Percentiles rank a stretch among this genome's conserved stretches.
Conservation (phyloP, 2,888 invertebrate genomes). For the Nemotelus nigrinus region DNA sequence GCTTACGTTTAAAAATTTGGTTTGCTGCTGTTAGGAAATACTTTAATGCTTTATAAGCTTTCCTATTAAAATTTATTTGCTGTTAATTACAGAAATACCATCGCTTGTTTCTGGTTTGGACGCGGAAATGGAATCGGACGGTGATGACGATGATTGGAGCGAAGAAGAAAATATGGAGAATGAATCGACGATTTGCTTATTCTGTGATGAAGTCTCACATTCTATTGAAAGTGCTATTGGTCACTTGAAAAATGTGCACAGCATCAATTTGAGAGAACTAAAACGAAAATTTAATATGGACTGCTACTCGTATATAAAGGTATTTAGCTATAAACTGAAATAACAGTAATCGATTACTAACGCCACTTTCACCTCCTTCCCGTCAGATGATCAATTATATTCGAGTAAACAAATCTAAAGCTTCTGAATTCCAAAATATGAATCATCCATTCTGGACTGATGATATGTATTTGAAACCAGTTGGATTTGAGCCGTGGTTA, state of each 20-base stretch:
- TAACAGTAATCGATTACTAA: no score
- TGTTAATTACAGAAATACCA: no score
- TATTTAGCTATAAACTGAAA: constrained; percentile 33
- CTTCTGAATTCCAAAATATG: constrained; percentile 69
- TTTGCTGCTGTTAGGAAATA: no score
- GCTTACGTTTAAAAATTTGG: no score
- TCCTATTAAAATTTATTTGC: no score
- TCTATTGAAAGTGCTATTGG: constrained; percentile 72
- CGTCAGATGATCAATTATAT: constrained; percentile 78
- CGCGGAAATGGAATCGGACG: constrained; percentile 51
- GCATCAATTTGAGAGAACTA: constrained; percentile 72
- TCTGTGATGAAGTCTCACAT: constrained; percentile 73
- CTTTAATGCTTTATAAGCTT: no score
- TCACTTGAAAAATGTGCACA: constrained; percentile 74
- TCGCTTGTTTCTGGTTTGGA: neutral
- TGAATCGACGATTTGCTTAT: constrained; percentile 70
- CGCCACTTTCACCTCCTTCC: constrained; percentile 52
- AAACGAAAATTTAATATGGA: constrained; percentile 80
- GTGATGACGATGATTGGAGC: constrained; percentile 68
- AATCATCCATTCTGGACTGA: constrained; percentile 74
- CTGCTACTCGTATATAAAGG: constrained; percentile 81
- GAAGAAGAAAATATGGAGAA: constrained; percentile 62
- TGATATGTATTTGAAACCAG: constrained; percentile 81
- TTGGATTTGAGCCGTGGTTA: constrained; percentile 81
- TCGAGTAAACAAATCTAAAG: constrained; percentile 69